Base-by-base conservation (phyloP, 1,140 invertebrate genomes). In the Dendrolimus kikuchii region DNA sequence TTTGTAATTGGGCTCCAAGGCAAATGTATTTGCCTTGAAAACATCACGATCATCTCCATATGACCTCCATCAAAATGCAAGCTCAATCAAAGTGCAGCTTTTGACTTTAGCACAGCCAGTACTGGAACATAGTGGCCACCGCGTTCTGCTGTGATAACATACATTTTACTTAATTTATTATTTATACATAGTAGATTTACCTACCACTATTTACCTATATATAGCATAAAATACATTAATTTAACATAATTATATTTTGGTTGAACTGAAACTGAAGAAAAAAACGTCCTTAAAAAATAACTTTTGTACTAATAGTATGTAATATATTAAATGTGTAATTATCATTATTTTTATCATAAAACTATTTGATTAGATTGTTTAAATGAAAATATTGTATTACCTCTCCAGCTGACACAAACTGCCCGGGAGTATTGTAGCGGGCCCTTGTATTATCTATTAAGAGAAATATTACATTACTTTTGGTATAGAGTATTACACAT, bases 391-490 rank as follows among this genome's bases (percentile, higher is more conserved):
- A 40, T 10, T 23, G 53, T 58, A 43, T 77, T 70, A 87, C 84
- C 71, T 77, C 71, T 46, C 57, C 64, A 5, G 70, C 66, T 7
- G 79, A 54, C 6, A 86, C 71, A 55, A 83, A 86, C 8, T 73
- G 70, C 7, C 82, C 78, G 0, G 74, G 55, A 2, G 60, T 75
- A 54, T 81, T 84, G 60, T 70, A 83, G 38, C 82, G 72, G 0
- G 68, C 66, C 1, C 71, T 68, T 5, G 66, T 70, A 48, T 71
- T 73, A 53, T 77, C 77, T 84, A 64, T n/a, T 60, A 63, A 64
- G 37, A 23, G 3, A 23, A 23, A 23, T 23, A 23, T 23, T 23
- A 23, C 23, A 23, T 23, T 23, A 23, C 23, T 23, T 23, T 23
- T 23, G 23, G 23, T 23, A 23, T 23, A 23, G 23, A 2, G 23